Conservation (phyloP, 1,140 invertebrate genomes). For the Polypedilum pembai region DNA sequence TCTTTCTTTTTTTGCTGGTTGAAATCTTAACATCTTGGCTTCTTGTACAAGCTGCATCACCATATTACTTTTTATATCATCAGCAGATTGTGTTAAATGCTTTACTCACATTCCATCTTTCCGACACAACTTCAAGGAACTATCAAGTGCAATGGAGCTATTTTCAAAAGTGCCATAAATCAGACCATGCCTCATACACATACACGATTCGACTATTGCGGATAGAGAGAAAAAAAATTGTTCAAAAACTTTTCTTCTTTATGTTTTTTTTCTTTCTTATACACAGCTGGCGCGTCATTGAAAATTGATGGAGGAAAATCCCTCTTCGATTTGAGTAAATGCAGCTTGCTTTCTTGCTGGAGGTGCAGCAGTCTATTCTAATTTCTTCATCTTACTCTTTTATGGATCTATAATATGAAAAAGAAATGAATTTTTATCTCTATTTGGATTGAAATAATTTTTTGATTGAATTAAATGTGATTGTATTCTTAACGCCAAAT, state of each 20-base stretch:
- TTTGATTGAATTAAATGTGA: no score
- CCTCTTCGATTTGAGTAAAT: neutral
- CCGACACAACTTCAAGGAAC: neutral
- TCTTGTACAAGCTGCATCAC: conserved; percentile 10
- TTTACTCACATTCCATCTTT: neutral
- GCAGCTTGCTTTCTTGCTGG: neutral
- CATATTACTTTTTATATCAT: conserved; percentile 8
- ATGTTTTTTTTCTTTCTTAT: no score
- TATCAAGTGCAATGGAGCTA: conserved; percentile 27
- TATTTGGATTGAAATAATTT: no score
- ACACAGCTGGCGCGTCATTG: neutral
- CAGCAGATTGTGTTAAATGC: conserved; percentile 24
- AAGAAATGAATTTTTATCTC: no score
- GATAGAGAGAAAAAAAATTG: no score
- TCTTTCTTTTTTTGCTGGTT: neutral
- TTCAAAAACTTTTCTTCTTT: no score
- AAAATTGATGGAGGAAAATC: neutral
- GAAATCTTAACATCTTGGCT: neutral
- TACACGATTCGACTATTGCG: neutral
- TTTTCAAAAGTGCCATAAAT: conserved; percentile 28
- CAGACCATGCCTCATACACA: neutral
- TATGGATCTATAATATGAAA: no score
- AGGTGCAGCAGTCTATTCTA: neutral
- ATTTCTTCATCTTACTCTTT: neutral
- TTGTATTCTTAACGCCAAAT: no score